These are phyloP conservation scores for Pipra filicauda DNA, from an alignment of 2,113 vertebrate species.

Conservation along the genomic window DNA sequence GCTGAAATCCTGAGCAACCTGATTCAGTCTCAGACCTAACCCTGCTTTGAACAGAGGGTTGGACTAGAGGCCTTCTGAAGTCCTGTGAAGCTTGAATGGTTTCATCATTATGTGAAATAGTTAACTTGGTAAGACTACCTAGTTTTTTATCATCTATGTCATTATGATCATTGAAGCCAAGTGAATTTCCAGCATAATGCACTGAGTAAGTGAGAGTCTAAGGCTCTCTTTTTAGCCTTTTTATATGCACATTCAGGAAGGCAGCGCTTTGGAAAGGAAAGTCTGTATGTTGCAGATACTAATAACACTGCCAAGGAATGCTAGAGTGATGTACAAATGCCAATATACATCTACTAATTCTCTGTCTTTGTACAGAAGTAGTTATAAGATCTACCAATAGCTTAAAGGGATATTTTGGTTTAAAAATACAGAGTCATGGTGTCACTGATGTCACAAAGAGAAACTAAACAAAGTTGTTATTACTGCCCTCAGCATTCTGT, in stretches of 20 bases:
- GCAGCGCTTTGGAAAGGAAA: background rate
- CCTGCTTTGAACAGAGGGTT: background rate
- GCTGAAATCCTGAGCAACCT: background rate
- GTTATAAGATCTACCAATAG: background rate
- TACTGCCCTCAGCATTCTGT: background rate
- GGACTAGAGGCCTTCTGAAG: background rate
- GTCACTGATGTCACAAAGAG: background rate
- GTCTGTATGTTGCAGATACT: background rate
- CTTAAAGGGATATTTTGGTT: background rate
- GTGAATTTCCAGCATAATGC: background rate
- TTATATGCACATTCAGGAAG: background rate
- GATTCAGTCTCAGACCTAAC: background rate
- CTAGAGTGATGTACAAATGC: background rate
- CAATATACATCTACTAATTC: background rate
- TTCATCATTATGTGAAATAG: background rate
- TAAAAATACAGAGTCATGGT: background rate
- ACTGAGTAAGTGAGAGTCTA: background rate
- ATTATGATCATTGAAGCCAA: background rate
- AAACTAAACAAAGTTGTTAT: background rate
- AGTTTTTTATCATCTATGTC: background rate
- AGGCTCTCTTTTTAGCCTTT: background rate
- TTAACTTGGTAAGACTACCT: background rate
- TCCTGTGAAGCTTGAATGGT: background rate
- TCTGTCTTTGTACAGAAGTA: background rate
- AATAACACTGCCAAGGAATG: constrained; percentile 5